Base-by-base conservation (phyloP, 2,113 vertebrate species). In the Chauna torquata region DNA sequence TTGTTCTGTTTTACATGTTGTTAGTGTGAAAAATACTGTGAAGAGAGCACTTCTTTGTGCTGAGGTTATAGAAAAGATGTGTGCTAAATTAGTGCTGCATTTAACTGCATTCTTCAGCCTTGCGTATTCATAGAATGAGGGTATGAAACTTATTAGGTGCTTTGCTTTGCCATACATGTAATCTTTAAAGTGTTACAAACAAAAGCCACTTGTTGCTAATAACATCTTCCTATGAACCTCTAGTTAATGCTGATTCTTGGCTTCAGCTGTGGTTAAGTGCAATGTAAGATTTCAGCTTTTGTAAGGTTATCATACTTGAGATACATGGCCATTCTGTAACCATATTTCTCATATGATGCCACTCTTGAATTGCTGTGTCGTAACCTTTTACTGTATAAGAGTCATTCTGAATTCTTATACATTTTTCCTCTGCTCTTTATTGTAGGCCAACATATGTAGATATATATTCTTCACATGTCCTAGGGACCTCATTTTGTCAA, bases 191-290 rank as follows among this genome's bases (percentile, higher is more conserved):
- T 3, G 11, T 62, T 65, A 38, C 62, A 81, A 89, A 95, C 81
- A 94, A 88, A 95, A 94, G 69, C 45, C 70, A 76, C 69, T 89
- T 93, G 69, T 93, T 88, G 62, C 38, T 55, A 86, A 38, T 69
- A 75, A 42, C 50, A 44, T 78, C 24, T 1, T 90, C 49, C 15
- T 62, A 57, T n/a, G 69, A 77, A 40, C 19, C 47, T 80, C 80
- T 90, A 34, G 91, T 90, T 86, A 71, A 79, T 40, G 16, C 70
- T n/a, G 83, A 45, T 85, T 78, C 83, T 89, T 94, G 77, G 81
- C 78, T 91, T 93, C 24, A 16, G 61, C 52, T 82, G 74, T 50
- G 19, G 25, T 12, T 19, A 44, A 79, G 47, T 49, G 86, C 59
- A 83, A 8, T 6, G 40, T 88, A 72, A 94, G 76, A 91, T 49